phyloP scores from a whole-genome alignment of 2,113 vertebrate species.

The Callithrix jacchus region DNA sequence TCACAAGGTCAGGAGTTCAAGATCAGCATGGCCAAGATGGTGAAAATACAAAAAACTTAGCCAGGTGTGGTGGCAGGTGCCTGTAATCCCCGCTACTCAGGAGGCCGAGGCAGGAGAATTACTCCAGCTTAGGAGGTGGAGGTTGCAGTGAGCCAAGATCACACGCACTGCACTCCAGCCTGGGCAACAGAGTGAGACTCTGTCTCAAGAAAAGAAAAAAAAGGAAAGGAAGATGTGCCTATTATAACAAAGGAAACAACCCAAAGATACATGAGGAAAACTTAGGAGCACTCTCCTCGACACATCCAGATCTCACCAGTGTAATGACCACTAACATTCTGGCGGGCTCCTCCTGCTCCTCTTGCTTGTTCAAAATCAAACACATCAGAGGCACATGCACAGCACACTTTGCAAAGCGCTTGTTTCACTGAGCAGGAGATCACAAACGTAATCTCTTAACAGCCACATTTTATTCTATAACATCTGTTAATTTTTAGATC shows the following conservation, averaged over 20 bases:
- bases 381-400: fast-evolving
- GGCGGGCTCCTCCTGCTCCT: fast-evolving
- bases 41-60: too few species aligned
- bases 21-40: too few species aligned
- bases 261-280: background rate
- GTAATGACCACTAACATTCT: too few species aligned
- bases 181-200: too few species aligned
- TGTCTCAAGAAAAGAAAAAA: too few species aligned
- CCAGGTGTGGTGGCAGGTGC: too few species aligned
- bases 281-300: background rate
- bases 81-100: too few species aligned
- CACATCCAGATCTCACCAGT: background rate
- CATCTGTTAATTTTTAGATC: background rate
- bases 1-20: too few species aligned
- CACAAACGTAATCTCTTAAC: background rate
- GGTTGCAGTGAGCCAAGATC: too few species aligned
- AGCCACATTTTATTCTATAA: background rate
- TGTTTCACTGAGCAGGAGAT: background rate
- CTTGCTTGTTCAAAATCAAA: background rate
- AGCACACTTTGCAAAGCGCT: fast-evolving
- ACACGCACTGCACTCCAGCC: too few species aligned
- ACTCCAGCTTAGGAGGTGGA: too few species aligned
- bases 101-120: too few species aligned
- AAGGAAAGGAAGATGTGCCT: background rate
- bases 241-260: background rate